Percentiles rank a stretch among this genome's conserved stretches.
These are phyloP conservation scores for Hylomyscus alleni DNA, from an alignment of 2,797 vertebrate genomes.

Conservation along the genomic window DNA sequence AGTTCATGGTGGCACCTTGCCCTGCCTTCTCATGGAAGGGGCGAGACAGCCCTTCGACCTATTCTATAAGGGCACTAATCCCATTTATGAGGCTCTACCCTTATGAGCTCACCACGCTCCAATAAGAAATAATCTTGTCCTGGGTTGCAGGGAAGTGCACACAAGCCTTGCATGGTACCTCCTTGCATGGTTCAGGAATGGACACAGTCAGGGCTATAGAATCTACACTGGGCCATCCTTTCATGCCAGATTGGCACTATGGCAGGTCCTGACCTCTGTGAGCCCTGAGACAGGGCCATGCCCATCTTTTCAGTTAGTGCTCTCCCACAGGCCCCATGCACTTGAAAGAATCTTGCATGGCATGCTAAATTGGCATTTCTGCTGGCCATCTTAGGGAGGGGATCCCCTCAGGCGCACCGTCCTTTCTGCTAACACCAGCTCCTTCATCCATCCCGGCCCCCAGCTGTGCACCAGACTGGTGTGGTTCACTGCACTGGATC, in stretches of 20 bases:
- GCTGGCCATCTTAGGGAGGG: background rate
- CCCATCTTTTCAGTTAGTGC: background rate
- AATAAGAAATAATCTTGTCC: background rate
- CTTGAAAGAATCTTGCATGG: background rate
- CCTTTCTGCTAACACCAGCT: background rate
- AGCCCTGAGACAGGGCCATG: background rate
- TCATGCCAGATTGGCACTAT: background rate
- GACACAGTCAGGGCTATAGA: background rate
- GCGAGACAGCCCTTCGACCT: no score
- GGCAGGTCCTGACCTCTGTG: background rate
- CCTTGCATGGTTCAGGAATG: background rate
- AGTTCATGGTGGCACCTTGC: background rate
- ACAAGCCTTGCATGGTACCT: background rate
- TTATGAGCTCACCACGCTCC: background rate
- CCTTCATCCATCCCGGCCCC: accelerated
- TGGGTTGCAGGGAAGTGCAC: background rate
- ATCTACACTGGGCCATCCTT: background rate
- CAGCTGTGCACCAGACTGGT: no score
- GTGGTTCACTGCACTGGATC: background rate
- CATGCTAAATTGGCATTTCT: background rate
- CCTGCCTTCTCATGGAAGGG: background rate
- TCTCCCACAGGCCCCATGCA: background rate
- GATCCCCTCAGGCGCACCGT: no score
- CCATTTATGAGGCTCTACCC: background rate
- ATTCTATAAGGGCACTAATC: background rate